Conservation (phyloP, 2,113 vertebrate genomes). For the Epinephelus lanceolatus region DNA sequence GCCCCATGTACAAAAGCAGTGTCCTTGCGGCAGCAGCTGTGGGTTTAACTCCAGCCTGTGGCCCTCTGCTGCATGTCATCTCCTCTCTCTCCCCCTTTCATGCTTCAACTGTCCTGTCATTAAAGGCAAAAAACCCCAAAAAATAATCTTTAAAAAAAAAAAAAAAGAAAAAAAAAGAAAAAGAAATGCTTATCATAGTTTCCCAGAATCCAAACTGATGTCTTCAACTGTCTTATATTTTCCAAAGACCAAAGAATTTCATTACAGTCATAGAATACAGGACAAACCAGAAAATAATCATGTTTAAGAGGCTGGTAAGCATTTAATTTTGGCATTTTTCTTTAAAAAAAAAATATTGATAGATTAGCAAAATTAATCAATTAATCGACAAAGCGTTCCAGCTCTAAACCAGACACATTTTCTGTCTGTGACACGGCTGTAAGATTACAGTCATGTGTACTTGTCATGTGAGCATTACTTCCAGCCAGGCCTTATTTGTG, state of each 20-base stretch:
- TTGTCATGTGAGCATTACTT: neutral
- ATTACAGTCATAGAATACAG: neutral
- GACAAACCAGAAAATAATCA: neutral
- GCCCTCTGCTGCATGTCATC: no score
- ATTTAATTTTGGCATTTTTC: neutral
- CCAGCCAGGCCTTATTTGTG: neutral
- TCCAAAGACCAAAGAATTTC: neutral
- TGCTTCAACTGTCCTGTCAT: no score
- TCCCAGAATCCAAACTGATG: neutral
- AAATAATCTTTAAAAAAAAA: no score
- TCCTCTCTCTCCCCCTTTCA: no score
- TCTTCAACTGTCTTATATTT: neutral
- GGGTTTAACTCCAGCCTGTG: no score
- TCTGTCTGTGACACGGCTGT: neutral
- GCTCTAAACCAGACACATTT: neutral
- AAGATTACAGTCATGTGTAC: neutral
- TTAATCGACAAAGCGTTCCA: neutral
- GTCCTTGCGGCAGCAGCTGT: no score
- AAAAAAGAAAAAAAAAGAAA: no score
- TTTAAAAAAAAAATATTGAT: neutral
- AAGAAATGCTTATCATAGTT: neutral
- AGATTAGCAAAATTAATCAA: neutral
- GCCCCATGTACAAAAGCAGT: no score
- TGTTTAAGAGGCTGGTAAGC: neutral
- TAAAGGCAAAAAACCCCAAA: no score